These are phyloP conservation scores for Thymelicus acteon DNA, from an alignment of 2,888 invertebrate species.

Conservation along the genomic window DNA sequence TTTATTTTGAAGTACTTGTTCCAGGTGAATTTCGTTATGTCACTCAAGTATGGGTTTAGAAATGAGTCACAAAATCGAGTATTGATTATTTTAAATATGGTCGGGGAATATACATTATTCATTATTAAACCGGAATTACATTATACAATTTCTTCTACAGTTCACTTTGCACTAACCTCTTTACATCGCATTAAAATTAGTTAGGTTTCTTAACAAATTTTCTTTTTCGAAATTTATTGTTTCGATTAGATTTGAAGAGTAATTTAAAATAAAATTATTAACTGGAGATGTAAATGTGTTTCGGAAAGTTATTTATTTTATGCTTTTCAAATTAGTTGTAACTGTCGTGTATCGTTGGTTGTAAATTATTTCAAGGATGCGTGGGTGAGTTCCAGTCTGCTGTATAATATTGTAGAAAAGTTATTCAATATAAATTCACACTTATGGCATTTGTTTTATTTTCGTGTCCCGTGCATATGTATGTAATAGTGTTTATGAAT, in stretches of 20 bases:
- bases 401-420: slow-evolving; percentile 81
- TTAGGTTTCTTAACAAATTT: slow-evolving; percentile 38
- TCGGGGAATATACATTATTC: no score
- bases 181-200: slow-evolving; percentile 3
- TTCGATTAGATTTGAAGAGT: slow-evolving; percentile 51
- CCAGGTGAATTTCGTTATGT: no score
- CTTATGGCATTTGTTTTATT: slow-evolving; percentile 58
- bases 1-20: no score
- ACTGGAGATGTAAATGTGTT: slow-evolving; percentile 58
- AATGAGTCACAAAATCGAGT: no score
- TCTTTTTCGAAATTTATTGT: slow-evolving; percentile 2
- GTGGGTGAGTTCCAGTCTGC: slow-evolving; percentile 68
- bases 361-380: slow-evolving; percentile 45
- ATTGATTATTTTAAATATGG: no score
- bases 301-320: slow-evolving; percentile 46
- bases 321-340: slow-evolving; percentile 43
- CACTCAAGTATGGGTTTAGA: no score
- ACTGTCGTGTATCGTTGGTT: slow-evolving; percentile 42
- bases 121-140: no score
- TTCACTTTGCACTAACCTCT: background rate
- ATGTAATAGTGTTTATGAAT: no score
- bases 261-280: slow-evolving; percentile 55
- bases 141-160: background rate
- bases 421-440: slow-evolving; percentile 83
- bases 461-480: background rate